Percentiles rank a stretch among this genome's conserved stretches.
These are phyloP conservation scores for Amphilophus citrinellus DNA, from an alignment of 2,113 vertebrate species.

Conservation along the genomic window DNA sequence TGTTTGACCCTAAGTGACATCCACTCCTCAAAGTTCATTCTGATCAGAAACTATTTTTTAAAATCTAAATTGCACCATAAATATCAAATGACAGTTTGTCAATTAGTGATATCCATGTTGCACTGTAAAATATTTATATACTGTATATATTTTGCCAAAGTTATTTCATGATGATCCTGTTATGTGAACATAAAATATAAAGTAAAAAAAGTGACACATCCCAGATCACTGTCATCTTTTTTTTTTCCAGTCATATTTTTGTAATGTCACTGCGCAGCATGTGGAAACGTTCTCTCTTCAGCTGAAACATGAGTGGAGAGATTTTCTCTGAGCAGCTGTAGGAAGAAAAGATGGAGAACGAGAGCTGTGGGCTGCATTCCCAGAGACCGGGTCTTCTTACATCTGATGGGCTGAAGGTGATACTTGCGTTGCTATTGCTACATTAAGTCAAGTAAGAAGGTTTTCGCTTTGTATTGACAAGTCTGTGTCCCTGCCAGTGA, in stretches of 20 bases:
- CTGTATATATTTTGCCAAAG: conserved; percentile 23
- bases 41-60: neutral
- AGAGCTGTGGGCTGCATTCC: neutral
- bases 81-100: neutral
- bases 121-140: conserved; percentile 16
- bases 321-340: neutral
- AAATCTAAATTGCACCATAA: neutral
- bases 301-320: neutral
- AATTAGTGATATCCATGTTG: neutral
- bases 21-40: neutral
- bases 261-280: neutral
- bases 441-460: neutral
- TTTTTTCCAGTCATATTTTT: neutral
- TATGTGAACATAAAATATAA: conserved; percentile 10
- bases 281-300: neutral
- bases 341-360: neutral
- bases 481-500: neutral
- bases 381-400: neutral
- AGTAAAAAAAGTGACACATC: neutral
- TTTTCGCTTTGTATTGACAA: neutral
- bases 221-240: neutral
- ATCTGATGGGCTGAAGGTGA: neutral
- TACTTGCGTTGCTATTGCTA: neutral
- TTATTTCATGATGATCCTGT: conserved; percentile 9
- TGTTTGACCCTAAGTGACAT: no score